A percentile compares a stretch with the other conserved stretches of the same genome.
Conservation (phyloP, 2,797 vertebrate species). For the Hippocampus kuda region DNA sequence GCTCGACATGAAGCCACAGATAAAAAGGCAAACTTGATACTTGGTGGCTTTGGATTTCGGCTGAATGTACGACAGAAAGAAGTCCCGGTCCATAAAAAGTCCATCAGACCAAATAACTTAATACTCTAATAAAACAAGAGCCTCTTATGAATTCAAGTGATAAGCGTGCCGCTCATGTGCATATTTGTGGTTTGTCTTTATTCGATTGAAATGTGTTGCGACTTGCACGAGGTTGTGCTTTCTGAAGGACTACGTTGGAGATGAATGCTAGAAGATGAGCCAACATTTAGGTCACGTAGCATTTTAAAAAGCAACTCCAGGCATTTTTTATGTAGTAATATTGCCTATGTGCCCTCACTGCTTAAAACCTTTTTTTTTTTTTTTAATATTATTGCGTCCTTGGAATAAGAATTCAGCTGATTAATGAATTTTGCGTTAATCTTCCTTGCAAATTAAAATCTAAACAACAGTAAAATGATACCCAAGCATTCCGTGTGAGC, state of each 20-base stretch:
- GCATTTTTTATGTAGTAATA: no score
- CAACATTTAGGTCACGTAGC: background rate
- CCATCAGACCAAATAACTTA: background rate
- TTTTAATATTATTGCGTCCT: no score
- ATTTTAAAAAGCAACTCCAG: background rate
- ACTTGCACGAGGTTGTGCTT: background rate
- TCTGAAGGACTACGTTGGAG: background rate
- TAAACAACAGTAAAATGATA: slow-evolving; percentile 3
- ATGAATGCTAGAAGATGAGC: background rate
- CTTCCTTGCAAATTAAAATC: background rate
- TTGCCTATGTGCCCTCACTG: no score
- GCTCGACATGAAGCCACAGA: background rate
- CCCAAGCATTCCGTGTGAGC: slow-evolving; percentile 1
- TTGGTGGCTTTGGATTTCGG: background rate
- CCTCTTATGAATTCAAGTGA: background rate
- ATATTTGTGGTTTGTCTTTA: slow-evolving; percentile 2
- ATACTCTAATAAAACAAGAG: background rate
- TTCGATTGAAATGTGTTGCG: background rate
- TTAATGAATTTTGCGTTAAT: background rate
- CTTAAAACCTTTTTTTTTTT: no score
- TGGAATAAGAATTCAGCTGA: no score
- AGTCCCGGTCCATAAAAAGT: background rate
- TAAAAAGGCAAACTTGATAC: slow-evolving; percentile 6
- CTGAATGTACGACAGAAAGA: background rate
- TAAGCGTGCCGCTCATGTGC: background rate